Evolutionary conservation across 1,140 invertebrate genomes (phyloP).

Genomic region (Charaxes varanes): DNA sequence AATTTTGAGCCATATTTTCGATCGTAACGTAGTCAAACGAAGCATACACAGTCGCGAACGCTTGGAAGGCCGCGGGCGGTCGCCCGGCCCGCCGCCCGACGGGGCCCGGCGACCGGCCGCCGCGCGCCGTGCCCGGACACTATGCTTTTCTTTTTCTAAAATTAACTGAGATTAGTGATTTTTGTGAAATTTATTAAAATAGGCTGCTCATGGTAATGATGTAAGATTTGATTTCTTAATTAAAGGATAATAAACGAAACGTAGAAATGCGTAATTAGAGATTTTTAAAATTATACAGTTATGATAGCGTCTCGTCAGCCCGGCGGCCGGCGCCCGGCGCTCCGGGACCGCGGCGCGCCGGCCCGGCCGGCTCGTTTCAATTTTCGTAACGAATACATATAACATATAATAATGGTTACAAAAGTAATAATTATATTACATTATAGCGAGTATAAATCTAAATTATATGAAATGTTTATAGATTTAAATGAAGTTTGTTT

Average conservation of each 20-base stretch:
- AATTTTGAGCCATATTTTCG: slow-evolving; percentile 70
- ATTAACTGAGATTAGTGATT: slow-evolving; percentile 66
- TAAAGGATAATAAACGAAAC: slow-evolving; percentile 72
- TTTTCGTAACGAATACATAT: slow-evolving; percentile 71
- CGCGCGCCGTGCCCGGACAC: slow-evolving; percentile 28
- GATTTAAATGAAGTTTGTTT: slow-evolving; percentile 69
- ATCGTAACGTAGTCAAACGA: slow-evolving; percentile 65
- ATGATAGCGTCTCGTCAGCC: slow-evolving; percentile 61
- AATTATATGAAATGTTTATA: slow-evolving; percentile 74
- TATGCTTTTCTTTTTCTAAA: slow-evolving; percentile 66
- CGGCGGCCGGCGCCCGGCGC: slow-evolving; percentile 33
- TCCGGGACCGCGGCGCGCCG: slow-evolving; percentile 26
- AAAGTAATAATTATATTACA: slow-evolving; percentile 69
- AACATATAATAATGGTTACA: slow-evolving; percentile 72
- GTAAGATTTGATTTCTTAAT: slow-evolving; percentile 73
- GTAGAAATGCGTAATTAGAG: slow-evolving; percentile 72
- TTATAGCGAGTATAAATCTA: slow-evolving; percentile 72
- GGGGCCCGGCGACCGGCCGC: slow-evolving; percentile 14
- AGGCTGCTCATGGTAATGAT: slow-evolving; percentile 69
- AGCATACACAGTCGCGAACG: slow-evolving; percentile 56
- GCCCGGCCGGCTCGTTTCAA: slow-evolving; percentile 48
- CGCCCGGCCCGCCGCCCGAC: slow-evolving; percentile 9
- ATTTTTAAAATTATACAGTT: slow-evolving; percentile 74
- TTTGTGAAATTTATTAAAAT: slow-evolving; percentile 69
- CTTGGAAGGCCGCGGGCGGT: slow-evolving; percentile 32